Conservation (phyloP, 1,140 invertebrate species). For the Temnothorax nylanderi region DNA sequence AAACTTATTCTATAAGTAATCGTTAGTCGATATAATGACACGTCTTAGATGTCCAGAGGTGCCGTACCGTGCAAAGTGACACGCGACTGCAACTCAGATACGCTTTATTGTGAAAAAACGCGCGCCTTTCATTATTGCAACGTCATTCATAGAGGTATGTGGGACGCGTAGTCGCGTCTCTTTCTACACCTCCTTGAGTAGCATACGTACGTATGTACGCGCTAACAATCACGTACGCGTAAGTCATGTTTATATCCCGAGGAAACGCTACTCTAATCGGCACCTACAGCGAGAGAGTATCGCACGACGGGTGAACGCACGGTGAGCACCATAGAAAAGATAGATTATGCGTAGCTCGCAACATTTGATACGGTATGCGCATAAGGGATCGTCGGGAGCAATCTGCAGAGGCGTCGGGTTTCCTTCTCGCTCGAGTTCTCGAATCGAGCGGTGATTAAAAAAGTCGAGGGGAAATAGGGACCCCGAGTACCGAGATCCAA, state of each 20-base stretch:
- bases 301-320: slow-evolving; percentile 68
- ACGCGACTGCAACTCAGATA: slow-evolving; percentile 12
- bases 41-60: slow-evolving; percentile 8
- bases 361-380: slow-evolving; percentile 79
- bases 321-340: slow-evolving; percentile 77
- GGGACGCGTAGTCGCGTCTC: slow-evolving; percentile 75
- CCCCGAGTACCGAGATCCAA: neutral
- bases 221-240: slow-evolving; percentile 47
- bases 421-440: slow-evolving; percentile 72
- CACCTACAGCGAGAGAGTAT: slow-evolving; percentile 71
- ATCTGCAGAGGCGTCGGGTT: slow-evolving; percentile 82
- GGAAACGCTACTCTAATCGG: slow-evolving; percentile 71
- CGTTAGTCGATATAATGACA: neutral
- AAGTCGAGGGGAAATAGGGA: slow-evolving; percentile 19
- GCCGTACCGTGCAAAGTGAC: slow-evolving; percentile 25
- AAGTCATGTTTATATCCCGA: slow-evolving; percentile 70
- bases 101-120: slow-evolving; percentile 54
- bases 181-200: slow-evolving; percentile 63
- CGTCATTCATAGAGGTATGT: slow-evolving; percentile 77
- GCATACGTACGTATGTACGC: slow-evolving; percentile 18
- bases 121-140: slow-evolving; percentile 52
- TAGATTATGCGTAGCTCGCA: slow-evolving; percentile 76
- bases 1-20: neutral
- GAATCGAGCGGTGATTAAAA: slow-evolving; percentile 56
- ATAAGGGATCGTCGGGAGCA: slow-evolving; percentile 73